Base-by-base conservation (phyloP, 2,797 vertebrate genomes). In the Sarcophilus harrisii region DNA sequence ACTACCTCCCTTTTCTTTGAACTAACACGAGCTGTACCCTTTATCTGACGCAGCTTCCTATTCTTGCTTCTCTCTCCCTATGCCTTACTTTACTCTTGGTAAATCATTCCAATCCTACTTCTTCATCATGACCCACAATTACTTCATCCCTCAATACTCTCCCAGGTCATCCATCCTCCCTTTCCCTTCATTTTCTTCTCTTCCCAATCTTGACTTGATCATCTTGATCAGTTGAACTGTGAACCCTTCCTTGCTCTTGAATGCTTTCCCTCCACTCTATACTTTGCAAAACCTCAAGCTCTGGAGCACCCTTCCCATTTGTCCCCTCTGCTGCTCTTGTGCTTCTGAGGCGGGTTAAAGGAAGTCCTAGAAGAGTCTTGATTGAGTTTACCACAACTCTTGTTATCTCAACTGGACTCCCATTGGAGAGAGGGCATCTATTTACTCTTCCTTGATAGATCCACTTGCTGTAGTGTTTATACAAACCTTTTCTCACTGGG, bases 1-100 rank as follows among this genome's bases (percentile, higher is more conserved):
- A 58, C 58, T 91, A 93, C 81, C 91, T 96, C 66, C 27, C 92
- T 95, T 92, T 57, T 81, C 38, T 27, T 81, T 81, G 73, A 81
- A 45, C 21, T 81, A 81, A 9, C 38, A 24, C 11, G 11, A n/a
- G 5, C 5, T 66, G 30, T n/a, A 1, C 32, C 8, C 12, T 45
- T 21, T 45, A 24, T 27, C 73, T 81, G 73, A 27, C 73, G 16
- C 21, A 73, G n/a, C n/a, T 73, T 66, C 32, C 62, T n/a, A 28
- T 66, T 66, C 62, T 16, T n/a, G 60, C 3, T 73, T 21, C 32
- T 73, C 66, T 57, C 11, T 58, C 21, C 62, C 1, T 21, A 6
- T 45, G 73, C 21, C 73, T 81, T 81, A 21, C 10, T 16, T 57
- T 81, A 6, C 9, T 38, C 66, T 73, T 21, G 8, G 66, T 66